Evolutionary conservation across 1,140 invertebrate species (phyloP), one percentile per base, ranked within the genome.

Genomic region (Gonatopus flavifemur): DNA sequence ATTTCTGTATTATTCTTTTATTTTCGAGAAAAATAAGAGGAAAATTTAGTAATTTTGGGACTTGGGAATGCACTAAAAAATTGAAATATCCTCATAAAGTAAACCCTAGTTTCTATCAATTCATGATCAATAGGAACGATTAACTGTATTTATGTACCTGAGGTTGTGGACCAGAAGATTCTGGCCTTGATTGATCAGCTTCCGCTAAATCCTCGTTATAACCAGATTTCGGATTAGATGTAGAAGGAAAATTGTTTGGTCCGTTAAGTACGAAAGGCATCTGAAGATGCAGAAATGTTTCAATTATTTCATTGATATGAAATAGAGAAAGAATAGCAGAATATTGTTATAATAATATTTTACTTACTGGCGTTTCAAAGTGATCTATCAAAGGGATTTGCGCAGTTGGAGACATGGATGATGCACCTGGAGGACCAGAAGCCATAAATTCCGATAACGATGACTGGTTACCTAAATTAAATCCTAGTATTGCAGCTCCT

Each of bases 201-300:
- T 82, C 80, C 3, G 80, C 80, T 10, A 82, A 57, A 42, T 82
- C 80, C 45, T 74, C 78, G 49, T 82, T 70, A 37, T 66, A 68
- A 13, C 60, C 65, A n/a, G 67, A 42, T 40, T 64, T 66, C 19
- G 49, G 24, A 5, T 31, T 19, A 38, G 55, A 53, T 35, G 35
- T 33, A 2, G 51, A 43, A 30, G 58, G 52, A 5, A 57, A 6
- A 24, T 32, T 19, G 42, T 36, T 54, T 6, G 52, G 35, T 37
- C 50, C 54, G 3, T 60, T 56, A 25, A 46, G 25, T 7, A 50
- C 42, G 12, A 55, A 48, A 32, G 52, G 32, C 28, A 28, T 52
- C 63, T 68, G 13, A 39, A 2, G 8, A 33, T 32, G 9, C 16
- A 39, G 18, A 2, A 25, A n/a, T n/a, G n/a, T n/a, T n/a, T n/a